Percentiles rank a stretch among this genome's conserved stretches.
Evolutionary conservation across 2,888 invertebrate genomes (phyloP).

Genomic region (Hyposoter didymator): DNA sequence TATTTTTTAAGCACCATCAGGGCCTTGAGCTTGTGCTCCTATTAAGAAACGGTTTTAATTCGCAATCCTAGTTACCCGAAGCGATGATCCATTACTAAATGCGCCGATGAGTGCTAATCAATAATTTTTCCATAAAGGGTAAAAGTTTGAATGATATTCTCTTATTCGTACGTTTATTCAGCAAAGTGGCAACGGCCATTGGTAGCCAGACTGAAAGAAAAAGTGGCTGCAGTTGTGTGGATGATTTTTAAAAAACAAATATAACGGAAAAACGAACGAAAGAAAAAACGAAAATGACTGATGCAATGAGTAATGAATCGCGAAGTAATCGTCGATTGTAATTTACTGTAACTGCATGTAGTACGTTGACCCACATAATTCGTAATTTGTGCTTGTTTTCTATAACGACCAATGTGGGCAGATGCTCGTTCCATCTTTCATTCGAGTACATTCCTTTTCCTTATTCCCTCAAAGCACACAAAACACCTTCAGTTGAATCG

Average conservation of each 20-base stretch:
- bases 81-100: too few species aligned
- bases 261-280: neutral
- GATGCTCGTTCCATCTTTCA: slow-evolving; percentile 42
- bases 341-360: slow-evolving; percentile 36
- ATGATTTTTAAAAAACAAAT: neutral
- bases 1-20: too few species aligned
- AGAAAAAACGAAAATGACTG: neutral
- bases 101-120: too few species aligned
- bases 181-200: neutral
- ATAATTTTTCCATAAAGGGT: too few species aligned
- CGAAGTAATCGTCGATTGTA: slow-evolving; percentile 29
- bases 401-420: slow-evolving; percentile 46
- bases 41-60: too few species aligned
- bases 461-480: slow-evolving; percentile 15
- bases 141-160: neutral
- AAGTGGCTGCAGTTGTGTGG: neutral
- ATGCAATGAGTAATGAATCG: slow-evolving; percentile 27
- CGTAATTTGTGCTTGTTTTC: slow-evolving; percentile 52
- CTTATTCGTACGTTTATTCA: neutral
- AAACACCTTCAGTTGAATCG: slow-evolving; percentile 23
- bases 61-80: too few species aligned
- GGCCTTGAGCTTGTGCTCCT: too few species aligned
- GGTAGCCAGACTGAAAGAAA: neutral
- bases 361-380: slow-evolving; percentile 59
- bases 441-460: slow-evolving; percentile 21